Percentiles rank a stretch among this genome's conserved stretches.
These are phyloP conservation scores for Caradrina kadenii DNA, from an alignment of 2,888 invertebrate genomes.

Conservation along the genomic window DNA sequence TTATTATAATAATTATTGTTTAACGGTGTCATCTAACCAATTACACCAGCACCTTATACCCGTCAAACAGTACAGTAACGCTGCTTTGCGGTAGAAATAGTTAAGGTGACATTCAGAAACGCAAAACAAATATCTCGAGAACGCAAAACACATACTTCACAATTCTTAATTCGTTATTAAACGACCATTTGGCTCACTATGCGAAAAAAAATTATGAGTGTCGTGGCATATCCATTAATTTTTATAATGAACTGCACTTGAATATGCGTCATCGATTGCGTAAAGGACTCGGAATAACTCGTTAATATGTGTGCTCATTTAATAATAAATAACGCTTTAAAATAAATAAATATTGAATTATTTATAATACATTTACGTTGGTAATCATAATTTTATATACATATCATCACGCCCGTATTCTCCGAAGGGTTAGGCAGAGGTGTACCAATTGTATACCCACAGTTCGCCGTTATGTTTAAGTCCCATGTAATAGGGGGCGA, in stretches of 20 bases:
- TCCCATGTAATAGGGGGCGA: too few species aligned
- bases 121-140: conserved; percentile 2
- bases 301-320: conserved; percentile 30
- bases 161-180: conserved; percentile 19
- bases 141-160: conserved; percentile 21
- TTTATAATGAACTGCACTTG: conserved; percentile 54
- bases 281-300: conserved; percentile 47
- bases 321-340: conserved; percentile 6
- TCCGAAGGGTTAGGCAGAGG: too few species aligned
- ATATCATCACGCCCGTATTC: too few species aligned
- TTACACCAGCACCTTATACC: too few species aligned
- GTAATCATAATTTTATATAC: too few species aligned
- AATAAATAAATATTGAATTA: background rate
- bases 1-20: too few species aligned
- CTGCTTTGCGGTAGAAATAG: too few species aligned
- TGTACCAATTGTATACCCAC: too few species aligned
- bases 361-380: too few species aligned
- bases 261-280: conserved; percentile 54
- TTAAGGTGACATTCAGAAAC: background rate
- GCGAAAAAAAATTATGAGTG: conserved; percentile 15
- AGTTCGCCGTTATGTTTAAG: too few species aligned
- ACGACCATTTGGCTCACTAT: conserved; percentile 35
- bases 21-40: too few species aligned
- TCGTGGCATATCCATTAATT: conserved; percentile 39
- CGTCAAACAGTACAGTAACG: too few species aligned